Percentiles rank a stretch among this genome's conserved stretches.
phyloP scores from a whole-genome alignment of 2,797 vertebrate species.

The Rhodeus uyekii region DNA sequence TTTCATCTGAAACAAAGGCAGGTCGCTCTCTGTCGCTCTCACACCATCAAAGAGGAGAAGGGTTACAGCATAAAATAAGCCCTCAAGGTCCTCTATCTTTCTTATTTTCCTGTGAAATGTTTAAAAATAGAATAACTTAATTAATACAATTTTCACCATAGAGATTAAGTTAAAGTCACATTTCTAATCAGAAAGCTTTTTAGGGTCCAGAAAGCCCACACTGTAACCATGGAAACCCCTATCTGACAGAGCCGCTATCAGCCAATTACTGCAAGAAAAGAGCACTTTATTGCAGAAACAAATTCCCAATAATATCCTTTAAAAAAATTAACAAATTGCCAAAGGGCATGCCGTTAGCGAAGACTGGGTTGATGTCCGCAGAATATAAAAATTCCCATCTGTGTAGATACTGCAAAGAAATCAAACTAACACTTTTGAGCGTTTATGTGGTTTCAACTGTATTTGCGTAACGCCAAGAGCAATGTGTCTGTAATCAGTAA shows the following conservation, averaged over 20 bases:
- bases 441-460: conserved; percentile 7
- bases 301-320: conserved; percentile 57
- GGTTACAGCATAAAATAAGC: conserved; percentile 40
- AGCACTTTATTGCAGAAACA: conserved; percentile 53
- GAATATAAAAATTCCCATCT: conserved; percentile 24
- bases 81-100: conserved; percentile 51
- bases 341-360: conserved; percentile 43
- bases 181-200: conserved; percentile 64
- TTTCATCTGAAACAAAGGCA: conserved; percentile 34
- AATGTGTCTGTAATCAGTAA: conserved; percentile 23
- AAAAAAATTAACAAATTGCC: conserved; percentile 47
- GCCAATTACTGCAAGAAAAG: conserved; percentile 62
- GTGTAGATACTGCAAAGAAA: conserved; percentile 16
- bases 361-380: conserved; percentile 23
- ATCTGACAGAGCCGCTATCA: conserved; percentile 60
- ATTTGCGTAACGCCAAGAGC: conserved; percentile 11
- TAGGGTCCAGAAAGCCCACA: conserved; percentile 56
- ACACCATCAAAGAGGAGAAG: conserved; percentile 51
- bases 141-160: conserved; percentile 63
- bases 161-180: conserved; percentile 64
- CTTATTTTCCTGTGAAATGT: conserved; percentile 55
- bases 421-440: conserved; percentile 1
- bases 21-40: conserved; percentile 32
- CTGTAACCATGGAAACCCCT: conserved; percentile 62
- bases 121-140: conserved; percentile 65